A percentile compares a stretch with the other conserved stretches of the same genome.
Conservation (phyloP, 64 coral and sea anemone genomes). For the Catalaphyllia jardinei region DNA sequence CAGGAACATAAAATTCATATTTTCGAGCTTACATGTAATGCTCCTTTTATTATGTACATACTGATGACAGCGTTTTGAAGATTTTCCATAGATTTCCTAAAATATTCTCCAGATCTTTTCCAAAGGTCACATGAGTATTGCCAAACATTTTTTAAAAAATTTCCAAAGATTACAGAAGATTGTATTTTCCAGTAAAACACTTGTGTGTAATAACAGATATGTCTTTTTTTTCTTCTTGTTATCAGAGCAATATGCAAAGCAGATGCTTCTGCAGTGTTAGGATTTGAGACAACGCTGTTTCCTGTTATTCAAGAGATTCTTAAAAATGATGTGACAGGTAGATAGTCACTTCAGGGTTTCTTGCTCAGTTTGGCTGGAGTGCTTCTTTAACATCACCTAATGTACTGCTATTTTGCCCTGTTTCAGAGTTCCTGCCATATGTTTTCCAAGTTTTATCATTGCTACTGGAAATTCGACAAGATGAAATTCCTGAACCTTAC, state of each 20-base stretch:
- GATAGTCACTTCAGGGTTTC: background rate
- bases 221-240: background rate
- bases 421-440: constrained; percentile 95
- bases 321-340: constrained; percentile 92
- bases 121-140: too few species aligned
- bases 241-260: constrained; percentile 68
- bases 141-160: too few species aligned
- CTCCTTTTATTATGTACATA: too few species aligned
- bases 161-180: too few species aligned
- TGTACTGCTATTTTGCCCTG: background rate
- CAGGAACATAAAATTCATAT: too few species aligned
- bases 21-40: too few species aligned
- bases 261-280: constrained; percentile 49
- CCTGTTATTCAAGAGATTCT: constrained; percentile 92
- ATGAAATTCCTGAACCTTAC: constrained; percentile 76
- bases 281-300: constrained; percentile 85
- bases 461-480: constrained; percentile 85
- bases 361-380: background rate
- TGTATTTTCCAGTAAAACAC: too few species aligned
- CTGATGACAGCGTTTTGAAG: too few species aligned
- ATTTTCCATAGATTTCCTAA: too few species aligned
- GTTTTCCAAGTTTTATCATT: constrained; percentile 97
- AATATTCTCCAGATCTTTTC: too few species aligned
- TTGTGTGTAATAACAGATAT: too few species aligned
- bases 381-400: background rate